Conservation (phyloP, 2,797 vertebrate genomes). For the Myotis findleyi region DNA sequence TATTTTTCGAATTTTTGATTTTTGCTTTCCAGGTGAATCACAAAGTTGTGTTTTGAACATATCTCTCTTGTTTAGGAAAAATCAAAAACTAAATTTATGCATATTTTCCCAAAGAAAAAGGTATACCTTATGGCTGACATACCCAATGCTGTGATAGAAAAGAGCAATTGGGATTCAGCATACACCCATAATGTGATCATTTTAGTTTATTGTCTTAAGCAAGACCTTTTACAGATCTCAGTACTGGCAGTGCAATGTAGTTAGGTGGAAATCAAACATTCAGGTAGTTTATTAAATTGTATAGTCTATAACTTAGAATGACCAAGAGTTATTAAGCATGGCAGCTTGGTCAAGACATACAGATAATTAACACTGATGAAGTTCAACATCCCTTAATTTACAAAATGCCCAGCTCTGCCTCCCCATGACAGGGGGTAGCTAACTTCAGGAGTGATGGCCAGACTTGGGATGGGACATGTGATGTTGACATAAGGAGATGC, state of each 20-base stretch:
- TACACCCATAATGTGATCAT: not conserved
- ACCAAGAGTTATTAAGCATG: not conserved
- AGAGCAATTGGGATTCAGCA: not conserved
- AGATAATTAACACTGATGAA: not conserved
- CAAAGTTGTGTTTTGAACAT: constrained; percentile 26
- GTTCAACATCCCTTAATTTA: not conserved
- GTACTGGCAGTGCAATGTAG: not conserved
- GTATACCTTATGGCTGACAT: not conserved
- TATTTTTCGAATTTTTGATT: constrained; percentile 15
- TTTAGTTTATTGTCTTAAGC: not conserved
- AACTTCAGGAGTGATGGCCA: not conserved
- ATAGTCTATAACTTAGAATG: not conserved
- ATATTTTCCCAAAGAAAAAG: not conserved
- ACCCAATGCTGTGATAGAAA: not conserved
- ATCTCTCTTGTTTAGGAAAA: constrained; percentile 31
- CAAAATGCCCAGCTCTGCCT: not conserved
- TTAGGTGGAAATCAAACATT: not conserved
- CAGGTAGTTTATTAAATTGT: not conserved
- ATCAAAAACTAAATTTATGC: not conserved
- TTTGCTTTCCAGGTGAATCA: not conserved
- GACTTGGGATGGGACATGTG: no score
- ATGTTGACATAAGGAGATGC: not conserved
- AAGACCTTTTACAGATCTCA: not conserved
- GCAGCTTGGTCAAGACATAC: not conserved
- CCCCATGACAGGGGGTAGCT: not conserved